A percentile compares a stretch with the other conserved stretches of the same genome.
These are phyloP conservation scores for Bellardia pandia DNA, from an alignment of 2,888 invertebrate species.

Conservation along the genomic window DNA sequence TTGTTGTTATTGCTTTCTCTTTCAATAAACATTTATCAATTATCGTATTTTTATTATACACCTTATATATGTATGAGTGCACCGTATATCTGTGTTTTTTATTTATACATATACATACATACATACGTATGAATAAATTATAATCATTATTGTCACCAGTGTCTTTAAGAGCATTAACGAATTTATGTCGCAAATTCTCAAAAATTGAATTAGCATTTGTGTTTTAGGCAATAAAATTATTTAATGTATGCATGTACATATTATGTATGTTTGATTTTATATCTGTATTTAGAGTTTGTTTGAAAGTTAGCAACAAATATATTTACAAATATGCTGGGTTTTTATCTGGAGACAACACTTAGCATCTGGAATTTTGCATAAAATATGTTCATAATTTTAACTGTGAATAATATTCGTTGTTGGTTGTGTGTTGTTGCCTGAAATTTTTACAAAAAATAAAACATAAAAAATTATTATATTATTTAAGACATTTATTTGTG, in stretches of 20 bases:
- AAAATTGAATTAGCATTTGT: slow-evolving; percentile 11
- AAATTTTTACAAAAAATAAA: neutral
- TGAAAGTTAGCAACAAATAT: neutral
- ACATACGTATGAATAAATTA: neutral
- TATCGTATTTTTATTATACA: neutral
- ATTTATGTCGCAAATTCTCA: neutral
- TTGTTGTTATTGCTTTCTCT: neutral
- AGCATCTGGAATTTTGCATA: slow-evolving; percentile 6
- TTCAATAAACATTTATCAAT: slow-evolving; percentile 3
- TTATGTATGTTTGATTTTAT: neutral
- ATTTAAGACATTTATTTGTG: no score
- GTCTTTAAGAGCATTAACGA: neutral
- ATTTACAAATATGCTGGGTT: neutral
- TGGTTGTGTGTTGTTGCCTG: neutral
- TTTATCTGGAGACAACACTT: neutral
- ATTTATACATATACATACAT: neutral
- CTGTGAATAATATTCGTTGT: neutral
- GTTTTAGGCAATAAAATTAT: neutral
- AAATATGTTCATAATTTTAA: neutral
- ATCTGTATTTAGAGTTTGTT: neutral
- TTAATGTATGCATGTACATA: neutral
- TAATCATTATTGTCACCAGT: neutral
- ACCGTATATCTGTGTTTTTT: neutral
- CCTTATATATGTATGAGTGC: neutral
- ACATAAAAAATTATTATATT: neutral